Evolutionary conservation across 2,888 invertebrate genomes (phyloP).

Genomic region (Theretra japonica): DNA sequence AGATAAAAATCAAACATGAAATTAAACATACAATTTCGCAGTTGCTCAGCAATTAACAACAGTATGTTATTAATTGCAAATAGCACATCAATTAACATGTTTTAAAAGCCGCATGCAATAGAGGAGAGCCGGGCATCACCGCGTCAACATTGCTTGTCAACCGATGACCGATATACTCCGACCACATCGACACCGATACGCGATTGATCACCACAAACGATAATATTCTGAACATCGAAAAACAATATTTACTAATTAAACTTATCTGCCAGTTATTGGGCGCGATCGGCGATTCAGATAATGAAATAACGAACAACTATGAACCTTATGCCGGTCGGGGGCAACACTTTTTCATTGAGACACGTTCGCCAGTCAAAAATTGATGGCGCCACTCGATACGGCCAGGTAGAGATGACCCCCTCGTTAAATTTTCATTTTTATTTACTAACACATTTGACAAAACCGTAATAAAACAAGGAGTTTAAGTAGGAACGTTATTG

Average conservation of each 20-base stretch:
- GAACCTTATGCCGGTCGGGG: constrained; percentile 31
- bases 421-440: constrained; percentile 53
- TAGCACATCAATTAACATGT: neutral
- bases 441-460: constrained; percentile 43
- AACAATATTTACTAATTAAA: constrained; percentile 49
- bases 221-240: constrained; percentile 35
- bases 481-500: constrained; percentile 45
- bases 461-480: constrained; percentile 53
- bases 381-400: constrained; percentile 63
- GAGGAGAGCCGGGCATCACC: neutral
- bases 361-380: constrained; percentile 39
- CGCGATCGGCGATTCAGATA: constrained; percentile 48
- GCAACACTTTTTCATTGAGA: constrained; percentile 7
- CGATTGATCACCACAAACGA: constrained; percentile 31
- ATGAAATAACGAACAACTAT: constrained; percentile 43
- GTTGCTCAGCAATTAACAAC: neutral
- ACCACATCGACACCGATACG: constrained; percentile 24
- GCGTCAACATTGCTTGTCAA: constrained; percentile 8
- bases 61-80: neutral
- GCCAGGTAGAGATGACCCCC: constrained; percentile 61
- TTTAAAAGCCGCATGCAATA: constrained; percentile 13
- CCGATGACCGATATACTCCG: constrained; percentile 19
- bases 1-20: neutral
- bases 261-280: constrained; percentile 51
- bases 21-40: neutral